Conservation (phyloP, 2,797 vertebrate species). For the Setipinna tenuifilis region DNA sequence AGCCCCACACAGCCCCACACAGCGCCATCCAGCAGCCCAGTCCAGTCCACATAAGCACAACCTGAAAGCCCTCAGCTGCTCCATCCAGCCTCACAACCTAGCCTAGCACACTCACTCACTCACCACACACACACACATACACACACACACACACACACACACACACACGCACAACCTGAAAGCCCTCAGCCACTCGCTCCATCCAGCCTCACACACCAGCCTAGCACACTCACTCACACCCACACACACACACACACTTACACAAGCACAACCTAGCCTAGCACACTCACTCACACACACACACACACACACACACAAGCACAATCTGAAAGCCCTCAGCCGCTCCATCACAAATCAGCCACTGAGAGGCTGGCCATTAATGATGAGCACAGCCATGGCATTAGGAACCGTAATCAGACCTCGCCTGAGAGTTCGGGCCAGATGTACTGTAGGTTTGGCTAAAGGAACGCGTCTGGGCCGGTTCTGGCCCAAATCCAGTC, state of each 20-base stretch:
- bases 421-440: not conserved
- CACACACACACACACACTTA: too few species aligned
- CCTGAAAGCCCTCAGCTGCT: not conserved
- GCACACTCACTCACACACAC: too few species aligned
- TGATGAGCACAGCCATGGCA: not conserved
- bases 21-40: not conserved
- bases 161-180: too few species aligned
- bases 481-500: not conserved
- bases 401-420: not conserved
- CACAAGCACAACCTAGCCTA: too few species aligned
- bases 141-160: too few species aligned
- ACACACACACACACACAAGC: too few species aligned
- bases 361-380: not conserved
- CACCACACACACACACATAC: too few species aligned
- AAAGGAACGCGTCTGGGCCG: not conserved
- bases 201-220: too few species aligned
- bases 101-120: too few species aligned
- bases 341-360: not conserved
- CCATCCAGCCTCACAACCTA: too few species aligned
- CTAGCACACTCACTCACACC: too few species aligned
- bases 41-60: not conserved
- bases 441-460: not conserved
- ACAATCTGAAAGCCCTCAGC: not conserved
- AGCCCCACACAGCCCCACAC: not conserved
- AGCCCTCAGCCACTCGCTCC: too few species aligned